phyloP scores from a whole-genome alignment of 2,888 invertebrate species.

The Cetonia aurata region DNA sequence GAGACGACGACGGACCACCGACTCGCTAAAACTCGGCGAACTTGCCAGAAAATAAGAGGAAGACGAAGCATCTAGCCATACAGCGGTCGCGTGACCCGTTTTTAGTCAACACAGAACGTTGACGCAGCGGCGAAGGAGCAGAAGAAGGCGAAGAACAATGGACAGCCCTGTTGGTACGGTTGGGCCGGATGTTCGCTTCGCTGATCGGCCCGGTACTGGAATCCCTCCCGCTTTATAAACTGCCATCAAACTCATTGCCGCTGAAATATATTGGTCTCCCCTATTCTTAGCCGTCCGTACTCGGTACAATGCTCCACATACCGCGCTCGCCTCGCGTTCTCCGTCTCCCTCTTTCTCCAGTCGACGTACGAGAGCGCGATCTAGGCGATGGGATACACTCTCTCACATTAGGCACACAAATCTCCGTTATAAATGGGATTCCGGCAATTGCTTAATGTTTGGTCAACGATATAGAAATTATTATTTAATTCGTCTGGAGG shows the following conservation, averaged over 20 bases:
- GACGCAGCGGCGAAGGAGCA: conserved; percentile 19
- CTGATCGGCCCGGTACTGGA: conserved; percentile 60
- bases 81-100: conserved; percentile 23
- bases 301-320: conserved; percentile 51
- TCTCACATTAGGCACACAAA: conserved; percentile 46
- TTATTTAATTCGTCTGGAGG: conserved; percentile 56
- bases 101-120: conserved; percentile 18
- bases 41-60: conserved; percentile 32
- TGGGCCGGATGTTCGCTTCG: conserved; percentile 62
- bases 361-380: not conserved
- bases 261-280: conserved; percentile 60
- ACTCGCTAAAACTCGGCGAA: conserved; percentile 15
- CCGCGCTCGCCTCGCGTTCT: conserved; percentile 32
- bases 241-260: conserved; percentile 59
- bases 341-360: conserved; percentile 25
- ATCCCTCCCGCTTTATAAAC: conserved; percentile 56
- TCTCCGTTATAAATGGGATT: conserved; percentile 58
- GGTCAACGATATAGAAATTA: conserved; percentile 62
- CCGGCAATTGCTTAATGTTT: conserved; percentile 60
- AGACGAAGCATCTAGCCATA: conserved; percentile 15
- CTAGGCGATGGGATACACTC: conserved; percentile 14
- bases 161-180: conserved; percentile 48
- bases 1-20: conserved; percentile 18
- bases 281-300: conserved; percentile 58
- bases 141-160: conserved; percentile 55